Base-by-base conservation (phyloP, 2,797 vertebrate species). In the Pogoniulus pusillus region DNA sequence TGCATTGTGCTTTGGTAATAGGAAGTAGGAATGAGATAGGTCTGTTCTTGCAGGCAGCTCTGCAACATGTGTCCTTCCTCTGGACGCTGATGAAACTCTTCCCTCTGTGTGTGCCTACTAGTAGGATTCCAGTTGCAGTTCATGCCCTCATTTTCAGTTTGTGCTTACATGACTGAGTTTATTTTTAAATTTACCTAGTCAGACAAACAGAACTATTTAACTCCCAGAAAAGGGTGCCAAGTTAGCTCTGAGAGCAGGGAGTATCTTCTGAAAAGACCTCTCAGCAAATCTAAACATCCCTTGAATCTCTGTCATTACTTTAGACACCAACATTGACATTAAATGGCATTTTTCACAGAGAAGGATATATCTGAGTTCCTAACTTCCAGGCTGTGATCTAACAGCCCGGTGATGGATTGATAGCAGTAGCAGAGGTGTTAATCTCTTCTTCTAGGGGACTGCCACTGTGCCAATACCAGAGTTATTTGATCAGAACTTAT, bases 81-180 rank as follows among this genome's bases (percentile, higher is more conserved):
- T 32, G 47, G 75, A 70, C 53, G 71, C 34, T 76, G 72, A 76
- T 74, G 47, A 71, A 71, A 59, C 41, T 35, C 70, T 47, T 26
- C 75, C 47, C 43, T 47, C 8, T 64, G 23, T 73, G 60, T 26
- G 54, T 83, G 57, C 41, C 34, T 82, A 71, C 68, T 71, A 29
- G 59, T 37, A 58, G 65, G 54, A 47, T 24, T 62, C 60, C 49
- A 58, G 80, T 58, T 77, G 83, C 43, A 68, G 83, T 80, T 91
- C 69, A 41, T 72, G 75, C 39, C 78, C 71, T 87, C 26, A 23
- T 90, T 90, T 91, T 91, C 81, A 62, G 22, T 88, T 68, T 84
- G 58, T 60, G 60, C 18, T 82, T 77, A 76, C 37, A 63, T 86
- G 73, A 89, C 19, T 79, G 69, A 30, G 47, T 82, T 87, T 91